These are phyloP conservation scores for Spialia ferax DNA, from an alignment of 2,888 invertebrate species.

Conservation along the genomic window DNA sequence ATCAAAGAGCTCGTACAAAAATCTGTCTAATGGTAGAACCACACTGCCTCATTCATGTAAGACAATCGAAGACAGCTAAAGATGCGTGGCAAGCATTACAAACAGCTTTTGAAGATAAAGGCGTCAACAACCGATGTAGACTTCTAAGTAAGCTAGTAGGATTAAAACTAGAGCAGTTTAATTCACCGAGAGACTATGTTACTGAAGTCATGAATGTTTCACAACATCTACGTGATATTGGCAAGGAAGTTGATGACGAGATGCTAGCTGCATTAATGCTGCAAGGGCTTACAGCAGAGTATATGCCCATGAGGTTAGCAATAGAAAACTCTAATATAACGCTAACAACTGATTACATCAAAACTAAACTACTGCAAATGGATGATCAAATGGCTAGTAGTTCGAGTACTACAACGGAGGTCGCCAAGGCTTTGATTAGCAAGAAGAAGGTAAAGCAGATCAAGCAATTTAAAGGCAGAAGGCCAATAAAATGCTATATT, in stretches of 20 bases:
- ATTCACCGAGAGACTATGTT: slow-evolving; percentile 4
- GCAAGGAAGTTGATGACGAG: background rate
- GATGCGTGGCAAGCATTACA: slow-evolving; percentile 4
- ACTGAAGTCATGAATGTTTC: slow-evolving; percentile 2
- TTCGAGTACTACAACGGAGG: background rate
- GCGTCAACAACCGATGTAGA: background rate
- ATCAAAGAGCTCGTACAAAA: slow-evolving; percentile 1
- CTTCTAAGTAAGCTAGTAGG: background rate
- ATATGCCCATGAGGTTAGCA: background rate
- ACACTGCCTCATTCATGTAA: background rate
- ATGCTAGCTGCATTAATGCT: background rate
- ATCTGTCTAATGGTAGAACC: background rate
- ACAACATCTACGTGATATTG: background rate
- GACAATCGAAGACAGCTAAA: slow-evolving; percentile 4
- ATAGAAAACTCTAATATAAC: background rate
- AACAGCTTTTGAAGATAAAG: background rate
- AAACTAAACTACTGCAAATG: background rate
- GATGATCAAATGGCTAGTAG: background rate
- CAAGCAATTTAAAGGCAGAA: background rate
- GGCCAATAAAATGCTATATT: background rate
- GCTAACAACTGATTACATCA: background rate
- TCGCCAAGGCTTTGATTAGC: background rate
- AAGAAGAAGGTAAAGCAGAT: background rate
- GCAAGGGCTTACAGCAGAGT: background rate
- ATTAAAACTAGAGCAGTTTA: slow-evolving; percentile 5